Conservation (phyloP, 1,140 invertebrate species). For the Nebria ingens region DNA sequence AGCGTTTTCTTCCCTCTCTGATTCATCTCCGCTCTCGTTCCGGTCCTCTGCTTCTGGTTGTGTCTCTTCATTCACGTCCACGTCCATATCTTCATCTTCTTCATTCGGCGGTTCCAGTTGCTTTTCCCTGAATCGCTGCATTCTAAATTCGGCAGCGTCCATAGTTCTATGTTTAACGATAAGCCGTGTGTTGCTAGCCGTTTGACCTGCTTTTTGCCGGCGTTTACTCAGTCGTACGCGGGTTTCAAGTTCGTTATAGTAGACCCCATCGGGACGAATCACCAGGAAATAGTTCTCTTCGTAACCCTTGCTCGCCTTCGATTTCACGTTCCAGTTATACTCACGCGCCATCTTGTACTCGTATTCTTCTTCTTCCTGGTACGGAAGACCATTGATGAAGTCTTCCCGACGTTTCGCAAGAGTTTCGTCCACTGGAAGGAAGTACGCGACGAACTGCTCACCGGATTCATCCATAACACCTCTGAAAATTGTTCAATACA, state of each 20-base stretch:
- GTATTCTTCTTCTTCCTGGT: slow-evolving; percentile 86
- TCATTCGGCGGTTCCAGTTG: slow-evolving; percentile 79
- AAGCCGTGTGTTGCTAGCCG: slow-evolving; percentile 68
- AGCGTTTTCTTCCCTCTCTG: slow-evolving; percentile 34
- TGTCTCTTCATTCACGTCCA: slow-evolving; percentile 48
- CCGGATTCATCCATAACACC: slow-evolving; percentile 97
- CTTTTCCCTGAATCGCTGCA: slow-evolving; percentile 75
- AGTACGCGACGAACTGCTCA: slow-evolving; percentile 98
- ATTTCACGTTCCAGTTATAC: slow-evolving; percentile 98
- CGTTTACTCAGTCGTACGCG: slow-evolving; percentile 86
- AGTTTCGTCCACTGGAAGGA: slow-evolving; percentile 89
- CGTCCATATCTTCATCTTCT: slow-evolving; percentile 59
- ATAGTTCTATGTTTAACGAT: slow-evolving; percentile 85
- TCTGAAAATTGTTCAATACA: slow-evolving; percentile 37
- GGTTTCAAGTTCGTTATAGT: slow-evolving; percentile 96
- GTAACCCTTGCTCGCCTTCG: slow-evolving; percentile 93
- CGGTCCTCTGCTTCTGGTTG: slow-evolving; percentile 50
- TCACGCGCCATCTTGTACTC: slow-evolving; percentile 92
- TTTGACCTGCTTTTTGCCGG: slow-evolving; percentile 61
- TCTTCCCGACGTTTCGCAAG: slow-evolving; percentile 79
- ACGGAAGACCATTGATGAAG: slow-evolving; percentile 62
- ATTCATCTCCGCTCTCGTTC: slow-evolving; percentile 34
- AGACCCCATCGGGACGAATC: slow-evolving; percentile 80
- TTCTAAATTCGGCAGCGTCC: slow-evolving; percentile 74
- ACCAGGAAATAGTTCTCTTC: slow-evolving; percentile 99